These are phyloP conservation scores for Dioctria linearis DNA, from an alignment of 2,888 invertebrate species.

Conservation along the genomic window DNA sequence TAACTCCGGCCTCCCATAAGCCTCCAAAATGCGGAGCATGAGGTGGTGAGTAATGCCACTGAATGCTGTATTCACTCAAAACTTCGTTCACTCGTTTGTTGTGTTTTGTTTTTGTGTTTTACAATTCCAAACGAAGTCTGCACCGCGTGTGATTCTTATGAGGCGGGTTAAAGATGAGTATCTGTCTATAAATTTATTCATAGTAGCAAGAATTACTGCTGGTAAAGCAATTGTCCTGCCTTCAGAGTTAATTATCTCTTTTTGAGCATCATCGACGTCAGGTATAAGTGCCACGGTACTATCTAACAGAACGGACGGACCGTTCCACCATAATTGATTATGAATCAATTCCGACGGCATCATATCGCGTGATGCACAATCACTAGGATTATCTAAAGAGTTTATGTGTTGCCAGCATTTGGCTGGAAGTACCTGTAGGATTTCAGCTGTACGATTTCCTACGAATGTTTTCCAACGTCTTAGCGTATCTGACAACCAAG, in stretches of 20 bases:
- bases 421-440: conserved; percentile 44
- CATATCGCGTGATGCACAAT: conserved; percentile 3
- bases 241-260: too few relatives aligned
- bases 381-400: conserved; percentile 56
- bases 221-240: too few relatives aligned
- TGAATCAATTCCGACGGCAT: neutral
- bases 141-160: too few relatives aligned
- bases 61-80: conserved; percentile 48
- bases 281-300: too few relatives aligned
- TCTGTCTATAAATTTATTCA: too few relatives aligned
- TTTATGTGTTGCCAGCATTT: conserved; percentile 57
- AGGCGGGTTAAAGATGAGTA: too few relatives aligned
- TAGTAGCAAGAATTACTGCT: too few relatives aligned
- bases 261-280: too few relatives aligned
- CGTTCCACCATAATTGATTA: too few relatives aligned
- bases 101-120: neutral
- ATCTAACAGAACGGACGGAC: too few relatives aligned
- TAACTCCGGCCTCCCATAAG: conserved; percentile 41
- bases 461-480: conserved; percentile 60
- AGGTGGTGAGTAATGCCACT: conserved; percentile 57
- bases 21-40: conserved; percentile 42
- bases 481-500: conserved; percentile 58
- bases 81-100: neutral
- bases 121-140: too few relatives aligned
- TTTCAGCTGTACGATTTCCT: conserved; percentile 58